Percentiles rank a stretch among this genome's conserved stretches.
These are phyloP conservation scores for Desmophyllum pertusum DNA, from an alignment of 92 coral and sea anemone species.

Conservation along the genomic window DNA sequence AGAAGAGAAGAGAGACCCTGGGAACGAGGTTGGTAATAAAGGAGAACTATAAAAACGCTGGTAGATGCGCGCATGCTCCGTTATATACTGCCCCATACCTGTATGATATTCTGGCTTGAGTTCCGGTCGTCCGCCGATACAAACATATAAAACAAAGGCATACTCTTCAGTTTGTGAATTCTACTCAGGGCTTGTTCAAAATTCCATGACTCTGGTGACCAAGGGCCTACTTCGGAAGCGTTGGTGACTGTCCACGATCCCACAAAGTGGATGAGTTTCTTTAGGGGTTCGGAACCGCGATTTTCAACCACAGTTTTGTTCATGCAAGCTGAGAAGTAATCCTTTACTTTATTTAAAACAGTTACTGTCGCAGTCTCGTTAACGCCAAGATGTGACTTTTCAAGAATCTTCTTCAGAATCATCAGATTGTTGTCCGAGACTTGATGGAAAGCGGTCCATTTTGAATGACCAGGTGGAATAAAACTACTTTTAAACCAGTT, in stretches of 20 bases:
- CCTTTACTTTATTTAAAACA: constrained; percentile 75
- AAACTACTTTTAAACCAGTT: constrained; percentile 74
- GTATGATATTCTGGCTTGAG: constrained; percentile 88
- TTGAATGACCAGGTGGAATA: constrained; percentile 77
- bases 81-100: constrained; percentile 60
- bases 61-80: background rate
- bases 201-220: constrained; percentile 98
- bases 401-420: constrained; percentile 78
- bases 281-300: constrained; percentile 72
- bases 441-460: constrained; percentile 90
- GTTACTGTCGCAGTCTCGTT: constrained; percentile 65
- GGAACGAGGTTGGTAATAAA: no score
- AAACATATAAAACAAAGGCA: constrained; percentile 97
- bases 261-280: constrained; percentile 73
- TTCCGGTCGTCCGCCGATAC: constrained; percentile 96
- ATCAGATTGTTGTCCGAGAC: constrained; percentile 75
- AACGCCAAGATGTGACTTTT: constrained; percentile 47
- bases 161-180: constrained; percentile 94
- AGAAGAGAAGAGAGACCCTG: no score
- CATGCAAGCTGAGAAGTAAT: constrained; percentile 82
- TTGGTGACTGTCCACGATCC: constrained; percentile 90
- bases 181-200: constrained; percentile 93
- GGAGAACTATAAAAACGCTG: background rate
- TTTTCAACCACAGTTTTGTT: constrained; percentile 68
- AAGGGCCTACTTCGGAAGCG: constrained; percentile 41